Percentiles rank a stretch among this genome's conserved stretches.
These are phyloP conservation scores for Argyrosomus japonicus DNA, from an alignment of 2,113 vertebrate genomes.

Conservation along the genomic window DNA sequence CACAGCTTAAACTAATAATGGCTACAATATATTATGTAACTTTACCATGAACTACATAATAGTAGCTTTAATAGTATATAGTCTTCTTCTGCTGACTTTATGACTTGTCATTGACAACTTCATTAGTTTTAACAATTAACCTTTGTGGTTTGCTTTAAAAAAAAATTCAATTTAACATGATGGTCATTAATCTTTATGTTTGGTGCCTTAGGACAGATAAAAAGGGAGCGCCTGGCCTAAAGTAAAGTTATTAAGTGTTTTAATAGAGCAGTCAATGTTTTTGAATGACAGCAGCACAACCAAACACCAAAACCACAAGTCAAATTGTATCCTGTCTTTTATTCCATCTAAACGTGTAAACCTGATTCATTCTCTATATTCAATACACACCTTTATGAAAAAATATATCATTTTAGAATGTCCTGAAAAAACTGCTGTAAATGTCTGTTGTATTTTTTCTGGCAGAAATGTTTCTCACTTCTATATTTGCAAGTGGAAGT, in stretches of 20 bases:
- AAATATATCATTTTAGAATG: not conserved
- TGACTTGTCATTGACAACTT: no score
- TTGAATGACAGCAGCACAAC: not conserved
- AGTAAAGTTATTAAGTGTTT: not conserved
- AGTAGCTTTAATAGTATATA: not conserved
- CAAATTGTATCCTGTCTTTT: not conserved
- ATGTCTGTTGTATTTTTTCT: not conserved
- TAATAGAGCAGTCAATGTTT: not conserved
- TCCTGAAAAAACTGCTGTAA: not conserved
- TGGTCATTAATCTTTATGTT: no score
- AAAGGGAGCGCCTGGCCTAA: not conserved
- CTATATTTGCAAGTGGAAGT: not conserved
- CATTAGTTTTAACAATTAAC: no score
- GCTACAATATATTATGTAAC: not conserved
- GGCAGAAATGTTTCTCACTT: not conserved
- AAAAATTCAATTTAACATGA: not conserved
- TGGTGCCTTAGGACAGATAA: not conserved
- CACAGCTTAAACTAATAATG: constrained; percentile 10
- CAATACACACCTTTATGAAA: not conserved
- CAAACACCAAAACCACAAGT: not conserved
- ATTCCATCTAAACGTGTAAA: not conserved
- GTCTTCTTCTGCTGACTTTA: no score
- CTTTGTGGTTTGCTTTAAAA: not conserved
- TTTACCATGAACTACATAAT: not conserved
- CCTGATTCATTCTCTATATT: not conserved